These are phyloP conservation scores for Peromyscus eremicus DNA, from an alignment of 2,797 vertebrate genomes.

Conservation along the genomic window DNA sequence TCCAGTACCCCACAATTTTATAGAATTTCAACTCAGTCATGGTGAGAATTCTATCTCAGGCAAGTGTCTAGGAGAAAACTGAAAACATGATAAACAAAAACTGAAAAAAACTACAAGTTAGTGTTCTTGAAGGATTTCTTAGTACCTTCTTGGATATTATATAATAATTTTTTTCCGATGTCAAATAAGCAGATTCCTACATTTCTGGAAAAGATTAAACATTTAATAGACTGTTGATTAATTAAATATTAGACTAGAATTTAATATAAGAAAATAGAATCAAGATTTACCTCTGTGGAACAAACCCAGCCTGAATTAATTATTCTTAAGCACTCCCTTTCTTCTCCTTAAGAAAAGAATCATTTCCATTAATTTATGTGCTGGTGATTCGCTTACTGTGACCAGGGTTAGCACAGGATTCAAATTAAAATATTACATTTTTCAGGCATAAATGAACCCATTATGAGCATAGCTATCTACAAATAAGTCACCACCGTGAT, in stretches of 20 bases:
- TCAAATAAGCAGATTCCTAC: neutral
- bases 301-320: neutral
- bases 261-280: slow-evolving; percentile 23
- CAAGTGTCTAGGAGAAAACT: neutral
- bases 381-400: slow-evolving; percentile 51
- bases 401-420: neutral
- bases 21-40: neutral
- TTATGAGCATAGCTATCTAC: slow-evolving; percentile 24
- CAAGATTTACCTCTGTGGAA: slow-evolving; percentile 28
- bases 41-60: neutral
- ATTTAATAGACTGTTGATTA: neutral
- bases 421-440: slow-evolving; percentile 53
- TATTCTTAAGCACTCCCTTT: neutral
- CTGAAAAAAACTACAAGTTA: neutral
- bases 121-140: neutral
- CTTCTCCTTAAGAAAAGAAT: slow-evolving; percentile 50
- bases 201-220: slow-evolving; percentile 1
- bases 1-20: neutral
- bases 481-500: neutral
- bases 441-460: slow-evolving; percentile 39
- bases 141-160: neutral
- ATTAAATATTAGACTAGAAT: slow-evolving; percentile 47
- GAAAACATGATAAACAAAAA: neutral
- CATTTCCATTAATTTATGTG: neutral
- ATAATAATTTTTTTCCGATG: neutral